These are phyloP conservation scores for Formicarius rufipectus DNA, from an alignment of 2,113 vertebrate genomes.

Conservation along the genomic window DNA sequence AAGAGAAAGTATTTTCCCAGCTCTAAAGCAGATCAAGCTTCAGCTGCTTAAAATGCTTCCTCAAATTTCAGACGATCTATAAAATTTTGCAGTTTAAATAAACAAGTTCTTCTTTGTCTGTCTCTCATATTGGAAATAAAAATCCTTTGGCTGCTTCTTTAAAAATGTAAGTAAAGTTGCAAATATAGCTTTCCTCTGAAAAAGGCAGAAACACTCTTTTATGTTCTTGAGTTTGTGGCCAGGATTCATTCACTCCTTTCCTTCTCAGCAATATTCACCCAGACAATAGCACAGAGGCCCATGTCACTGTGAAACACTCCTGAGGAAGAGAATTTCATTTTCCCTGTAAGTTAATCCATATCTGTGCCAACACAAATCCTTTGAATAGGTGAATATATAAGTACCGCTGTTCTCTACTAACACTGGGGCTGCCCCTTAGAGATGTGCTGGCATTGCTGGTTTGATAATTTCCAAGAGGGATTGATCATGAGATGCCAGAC, in stretches of 20 bases:
- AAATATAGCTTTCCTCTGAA: not conserved
- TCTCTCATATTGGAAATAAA: not conserved
- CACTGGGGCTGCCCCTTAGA: not conserved
- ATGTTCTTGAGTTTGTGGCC: not conserved
- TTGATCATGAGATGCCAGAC: not conserved
- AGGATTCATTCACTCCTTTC: not conserved
- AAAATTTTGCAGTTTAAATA: constrained; percentile 17
- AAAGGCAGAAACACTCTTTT: not conserved
- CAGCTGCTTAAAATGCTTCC: constrained; percentile 18
- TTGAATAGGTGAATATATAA: not conserved
- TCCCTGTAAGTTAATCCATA: not conserved
- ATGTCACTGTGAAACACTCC: not conserved
- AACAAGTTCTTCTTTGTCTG: constrained; percentile 32
- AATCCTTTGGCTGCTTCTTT: not conserved
- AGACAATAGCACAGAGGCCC: not conserved
- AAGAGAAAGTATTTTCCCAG: constrained; percentile 22
- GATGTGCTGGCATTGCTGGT: not conserved
- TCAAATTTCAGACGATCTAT: not conserved
- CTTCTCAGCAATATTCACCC: not conserved
- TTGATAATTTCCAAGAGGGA: not conserved
- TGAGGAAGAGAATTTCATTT: not conserved
- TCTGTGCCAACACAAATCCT: not conserved
- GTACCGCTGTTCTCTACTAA: not conserved
- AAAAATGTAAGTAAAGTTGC: not conserved
- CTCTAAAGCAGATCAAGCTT: not conserved